A percentile compares a stretch with the other conserved stretches of the same genome.
Conservation (phyloP, 2,113 vertebrate genomes). For the Chitala chitala region DNA sequence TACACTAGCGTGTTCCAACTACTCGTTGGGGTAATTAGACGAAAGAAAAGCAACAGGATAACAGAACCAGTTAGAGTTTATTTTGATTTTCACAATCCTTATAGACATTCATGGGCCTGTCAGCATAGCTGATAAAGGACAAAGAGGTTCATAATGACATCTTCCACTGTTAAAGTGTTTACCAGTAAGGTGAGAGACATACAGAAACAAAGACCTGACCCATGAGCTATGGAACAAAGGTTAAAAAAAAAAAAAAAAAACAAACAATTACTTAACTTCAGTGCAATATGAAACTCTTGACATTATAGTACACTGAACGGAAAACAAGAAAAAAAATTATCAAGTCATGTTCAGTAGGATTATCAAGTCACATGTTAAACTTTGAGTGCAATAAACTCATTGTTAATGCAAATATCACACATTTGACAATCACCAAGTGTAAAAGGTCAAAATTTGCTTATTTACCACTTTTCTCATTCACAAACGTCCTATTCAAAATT, state of each 20-base stretch:
- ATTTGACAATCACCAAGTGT: background rate
- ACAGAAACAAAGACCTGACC: background rate
- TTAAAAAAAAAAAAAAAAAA: slow-evolving; percentile 34
- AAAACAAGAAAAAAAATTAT: slow-evolving; percentile 30
- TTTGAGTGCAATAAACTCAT: background rate
- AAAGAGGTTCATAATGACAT: slow-evolving; percentile 76
- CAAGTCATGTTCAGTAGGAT: background rate
- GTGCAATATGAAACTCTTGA: too few relatives aligned
- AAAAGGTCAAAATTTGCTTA: background rate
- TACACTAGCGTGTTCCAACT: background rate
- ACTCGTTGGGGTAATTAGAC: background rate
- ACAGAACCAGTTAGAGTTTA: slow-evolving; percentile 54
- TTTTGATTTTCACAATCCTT: slow-evolving; percentile 62
- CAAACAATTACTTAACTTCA: too few relatives aligned
- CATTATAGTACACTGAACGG: slow-evolving; percentile 58
- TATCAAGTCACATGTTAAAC: slow-evolving; percentile 5
- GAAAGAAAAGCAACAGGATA: background rate
- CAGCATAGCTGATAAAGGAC: slow-evolving; percentile 72
- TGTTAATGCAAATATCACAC: background rate
- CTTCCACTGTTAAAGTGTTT: too few relatives aligned
- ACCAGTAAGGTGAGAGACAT: too few relatives aligned
- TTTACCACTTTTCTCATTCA: background rate
- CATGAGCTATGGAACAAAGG: background rate
- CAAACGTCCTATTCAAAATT: too few relatives aligned
- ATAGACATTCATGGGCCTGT: slow-evolving; percentile 77